These are phyloP conservation scores for Leucosticte australis DNA, from an alignment of 2,113 vertebrate genomes.

Conservation along the genomic window DNA sequence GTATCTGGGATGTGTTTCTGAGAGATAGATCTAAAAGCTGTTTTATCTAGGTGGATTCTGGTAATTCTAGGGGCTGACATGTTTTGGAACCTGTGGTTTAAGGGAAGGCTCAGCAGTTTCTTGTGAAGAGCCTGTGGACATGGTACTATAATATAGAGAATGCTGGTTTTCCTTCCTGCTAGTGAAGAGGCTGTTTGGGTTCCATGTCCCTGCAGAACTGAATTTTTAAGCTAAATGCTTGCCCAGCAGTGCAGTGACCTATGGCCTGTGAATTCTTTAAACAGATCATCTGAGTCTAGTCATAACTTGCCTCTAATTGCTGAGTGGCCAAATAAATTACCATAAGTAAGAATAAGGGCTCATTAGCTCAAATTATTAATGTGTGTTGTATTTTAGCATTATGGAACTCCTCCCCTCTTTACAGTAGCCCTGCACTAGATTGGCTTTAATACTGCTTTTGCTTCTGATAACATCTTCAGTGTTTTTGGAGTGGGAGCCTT, in stretches of 20 bases:
- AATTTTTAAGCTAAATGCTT: neutral
- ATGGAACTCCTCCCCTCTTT: neutral
- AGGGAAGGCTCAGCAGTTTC: neutral
- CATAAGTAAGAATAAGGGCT: neutral
- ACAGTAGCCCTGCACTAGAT: neutral
- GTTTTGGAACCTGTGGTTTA: neutral
- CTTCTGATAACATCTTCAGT: neutral
- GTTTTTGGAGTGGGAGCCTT: neutral
- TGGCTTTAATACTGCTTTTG: neutral
- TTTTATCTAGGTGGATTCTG: neutral
- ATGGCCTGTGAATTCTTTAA: neutral
- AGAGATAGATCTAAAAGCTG: neutral
- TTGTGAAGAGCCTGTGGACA: neutral
- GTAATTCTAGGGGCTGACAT: neutral
- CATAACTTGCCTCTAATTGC: neutral
- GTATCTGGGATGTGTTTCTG: neutral
- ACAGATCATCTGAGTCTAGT: neutral
- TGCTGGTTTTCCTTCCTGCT: neutral
- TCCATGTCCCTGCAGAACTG: neutral
- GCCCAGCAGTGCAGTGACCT: neutral
- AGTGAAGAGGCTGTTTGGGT: neutral
- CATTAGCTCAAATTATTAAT: neutral
- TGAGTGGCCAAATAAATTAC: neutral
- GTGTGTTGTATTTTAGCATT: neutral
- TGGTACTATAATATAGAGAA: neutral